Evolutionary conservation across 2,888 invertebrate genomes (phyloP).

Genomic region (Ornithoptera priamus): DNA sequence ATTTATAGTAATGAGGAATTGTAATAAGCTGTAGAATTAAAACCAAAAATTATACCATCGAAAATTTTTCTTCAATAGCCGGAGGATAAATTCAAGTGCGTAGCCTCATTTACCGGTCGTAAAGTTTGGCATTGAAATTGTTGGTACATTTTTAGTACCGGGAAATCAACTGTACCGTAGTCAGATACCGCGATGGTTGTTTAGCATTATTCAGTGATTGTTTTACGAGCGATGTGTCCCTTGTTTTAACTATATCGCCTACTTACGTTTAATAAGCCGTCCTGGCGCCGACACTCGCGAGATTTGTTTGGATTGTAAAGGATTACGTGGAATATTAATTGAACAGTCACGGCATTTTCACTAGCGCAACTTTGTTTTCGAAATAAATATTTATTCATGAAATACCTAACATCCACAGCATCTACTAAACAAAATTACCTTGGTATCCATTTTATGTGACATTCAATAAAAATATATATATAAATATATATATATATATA

Average conservation of each 20-base stretch:
- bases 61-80: slow-evolving; percentile 33
- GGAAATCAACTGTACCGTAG: slow-evolving; percentile 61
- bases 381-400: slow-evolving; percentile 46
- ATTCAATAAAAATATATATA: too few relatives aligned
- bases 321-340: slow-evolving; percentile 57
- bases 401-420: slow-evolving; percentile 24
- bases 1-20: neutral
- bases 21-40: neutral
- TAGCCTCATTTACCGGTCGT: slow-evolving; percentile 64
- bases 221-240: slow-evolving; percentile 44
- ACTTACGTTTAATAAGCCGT: slow-evolving; percentile 44
- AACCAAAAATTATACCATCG: slow-evolving; percentile 3
- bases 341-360: slow-evolving; percentile 55
- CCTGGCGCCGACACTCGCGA: slow-evolving; percentile 60
- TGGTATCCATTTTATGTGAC: neutral
- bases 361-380: slow-evolving; percentile 45
- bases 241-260: slow-evolving; percentile 36
- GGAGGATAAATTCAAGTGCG: slow-evolving; percentile 38
- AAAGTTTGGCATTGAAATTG: slow-evolving; percentile 72
- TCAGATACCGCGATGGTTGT: slow-evolving; percentile 54
- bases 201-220: slow-evolving; percentile 54
- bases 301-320: slow-evolving; percentile 56
- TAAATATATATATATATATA: too few relatives aligned
- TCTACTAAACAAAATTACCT: slow-evolving; percentile 6
- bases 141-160: slow-evolving; percentile 67